Conservation (phyloP, 92 coral and sea anemone genomes). For the Muricea muricata region DNA sequence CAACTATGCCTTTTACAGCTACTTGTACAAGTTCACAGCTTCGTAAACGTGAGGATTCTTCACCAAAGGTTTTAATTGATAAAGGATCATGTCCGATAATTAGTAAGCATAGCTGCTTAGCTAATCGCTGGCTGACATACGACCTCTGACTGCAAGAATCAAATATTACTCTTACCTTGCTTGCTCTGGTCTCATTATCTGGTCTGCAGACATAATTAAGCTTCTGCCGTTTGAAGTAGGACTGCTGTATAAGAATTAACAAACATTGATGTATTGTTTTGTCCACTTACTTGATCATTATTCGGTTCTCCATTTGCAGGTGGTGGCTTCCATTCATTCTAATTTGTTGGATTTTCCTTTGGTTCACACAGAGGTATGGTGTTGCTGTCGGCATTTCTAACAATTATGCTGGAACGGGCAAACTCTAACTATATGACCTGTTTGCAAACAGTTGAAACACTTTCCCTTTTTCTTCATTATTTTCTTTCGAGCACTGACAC, state of each 20-base stretch:
- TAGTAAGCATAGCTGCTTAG: not conserved
- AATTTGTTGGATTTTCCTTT: not conserved
- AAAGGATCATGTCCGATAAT: not conserved
- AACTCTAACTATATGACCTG: conserved; percentile 27
- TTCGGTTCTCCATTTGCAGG: not conserved
- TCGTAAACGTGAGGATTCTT: conserved; percentile 6
- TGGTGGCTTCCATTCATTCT: not conserved
- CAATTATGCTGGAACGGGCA: conserved; percentile 44
- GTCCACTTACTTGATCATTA: not conserved
- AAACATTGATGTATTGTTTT: conserved; percentile 25
- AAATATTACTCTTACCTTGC: conserved; percentile 33
- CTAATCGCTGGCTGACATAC: conserved; percentile 19
- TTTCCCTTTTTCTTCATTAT: conserved; percentile 23
- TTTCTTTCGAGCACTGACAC: not conserved
- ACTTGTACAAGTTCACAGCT: conserved; percentile 48
- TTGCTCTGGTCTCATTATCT: not conserved
- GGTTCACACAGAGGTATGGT: conserved; percentile 47
- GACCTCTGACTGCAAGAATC: conserved; percentile 50
- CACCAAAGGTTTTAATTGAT: conserved; percentile 39
- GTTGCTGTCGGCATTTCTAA: conserved; percentile 33
- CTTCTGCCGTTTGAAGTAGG: conserved; percentile 46
- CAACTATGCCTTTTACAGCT: conserved; percentile 10
- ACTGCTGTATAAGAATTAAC: conserved; percentile 27
- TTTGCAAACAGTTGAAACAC: conserved; percentile 41
- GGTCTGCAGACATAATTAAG: conserved; percentile 38